A percentile compares a stretch with the other conserved stretches of the same genome.
Conservation (phyloP, 92 coral and sea anemone species). For the Parazoanthus atlanticus region DNA sequence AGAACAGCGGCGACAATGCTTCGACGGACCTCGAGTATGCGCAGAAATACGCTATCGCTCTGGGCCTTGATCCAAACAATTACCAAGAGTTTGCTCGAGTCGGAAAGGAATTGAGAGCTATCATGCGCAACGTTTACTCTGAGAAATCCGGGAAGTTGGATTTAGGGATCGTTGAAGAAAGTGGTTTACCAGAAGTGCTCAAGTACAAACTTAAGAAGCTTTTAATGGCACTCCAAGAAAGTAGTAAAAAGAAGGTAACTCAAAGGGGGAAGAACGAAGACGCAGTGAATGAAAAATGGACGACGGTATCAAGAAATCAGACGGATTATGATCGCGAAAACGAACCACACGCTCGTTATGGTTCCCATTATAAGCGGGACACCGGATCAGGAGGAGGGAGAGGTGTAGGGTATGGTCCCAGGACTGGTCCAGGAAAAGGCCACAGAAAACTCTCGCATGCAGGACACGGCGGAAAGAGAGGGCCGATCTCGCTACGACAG, state of each 20-base stretch:
- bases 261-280: background rate
- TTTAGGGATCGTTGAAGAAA: conserved; percentile 1
- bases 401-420: background rate
- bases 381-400: background rate
- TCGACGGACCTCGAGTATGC: conserved; percentile 37
- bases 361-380: background rate
- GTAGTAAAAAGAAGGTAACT: background rate
- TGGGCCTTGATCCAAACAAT: conserved; percentile 60
- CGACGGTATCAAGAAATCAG: background rate
- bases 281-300: background rate
- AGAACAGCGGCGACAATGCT: background rate
- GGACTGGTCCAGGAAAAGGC: conserved; percentile 4
- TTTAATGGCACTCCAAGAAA: background rate
- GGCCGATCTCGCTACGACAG: conserved; percentile 7
- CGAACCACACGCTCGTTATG: background rate
- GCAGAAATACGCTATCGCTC: conserved; percentile 42
- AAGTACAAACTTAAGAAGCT: conserved; percentile 28
- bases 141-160: conserved; percentile 30
- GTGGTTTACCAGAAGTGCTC: conserved; percentile 13
- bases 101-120: conserved; percentile 14
- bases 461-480: background rate
- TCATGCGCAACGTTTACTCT: conserved; percentile 33
- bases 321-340: background rate
- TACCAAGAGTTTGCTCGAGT: conserved; percentile 67
- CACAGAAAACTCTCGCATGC: conserved; percentile 7